Evolutionary conservation across 2,888 invertebrate genomes (phyloP), one percentile per base, ranked within the genome.

Genomic region (Drosophila macrospina): DNA sequence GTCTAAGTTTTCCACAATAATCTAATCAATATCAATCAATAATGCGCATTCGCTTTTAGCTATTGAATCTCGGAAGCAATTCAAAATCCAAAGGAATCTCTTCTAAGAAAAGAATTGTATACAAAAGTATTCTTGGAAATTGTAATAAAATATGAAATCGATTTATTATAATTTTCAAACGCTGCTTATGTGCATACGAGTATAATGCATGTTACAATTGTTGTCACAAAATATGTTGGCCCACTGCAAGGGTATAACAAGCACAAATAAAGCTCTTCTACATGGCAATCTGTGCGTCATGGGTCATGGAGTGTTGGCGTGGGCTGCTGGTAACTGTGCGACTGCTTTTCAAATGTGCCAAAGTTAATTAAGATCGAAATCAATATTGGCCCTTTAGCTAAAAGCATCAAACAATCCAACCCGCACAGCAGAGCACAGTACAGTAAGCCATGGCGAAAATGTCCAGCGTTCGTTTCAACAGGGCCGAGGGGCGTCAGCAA

Each of bases 351-450:
- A 89, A 90, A 90, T 90, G 90, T 87, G 89, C 86, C 87, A 89
- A 90, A 90, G 90, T 90, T 90, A 90, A 90, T 90, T 90, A 90
- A 90, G 91, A 89, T 90, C 86, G 80, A 84, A 89, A 90, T 90
- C 90, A 89, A 89, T 90, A 89, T 89, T 89, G 88, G 83, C 80
- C 84, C 80, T 81, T 84, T 87, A 87, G 88, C 89, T 86, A 85
- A 86, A 88, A 85, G 88, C 85, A 86, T 84, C 85, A 81, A 86
- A 86, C 87, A 85, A 76, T 74, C 78, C 86, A 69, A 70, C 55
- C 66, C 61, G 54, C 42, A 56, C 26, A 37, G 50, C 62, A 20
- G 2, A 20, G 54, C 42, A 56, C 26, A 37, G 50, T 59, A 20
- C 20, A 20, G 50, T 59, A 30, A 54, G n/a, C 60, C 71, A 64